Evolutionary conservation across 2,888 invertebrate species (phyloP).

Genomic region (Andrena dorsata): DNA sequence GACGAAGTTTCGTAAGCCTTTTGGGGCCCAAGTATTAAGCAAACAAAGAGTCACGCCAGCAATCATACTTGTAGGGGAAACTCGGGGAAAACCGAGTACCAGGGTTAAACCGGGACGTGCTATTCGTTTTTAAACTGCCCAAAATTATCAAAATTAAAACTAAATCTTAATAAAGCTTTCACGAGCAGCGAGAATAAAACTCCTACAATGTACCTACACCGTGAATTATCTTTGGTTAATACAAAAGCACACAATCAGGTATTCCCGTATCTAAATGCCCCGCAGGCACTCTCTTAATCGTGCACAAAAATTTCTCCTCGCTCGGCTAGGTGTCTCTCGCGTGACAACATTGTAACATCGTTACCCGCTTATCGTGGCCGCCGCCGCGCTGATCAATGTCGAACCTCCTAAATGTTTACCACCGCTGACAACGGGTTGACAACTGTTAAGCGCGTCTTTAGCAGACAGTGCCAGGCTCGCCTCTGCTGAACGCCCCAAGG

Average conservation of each 20-base stretch:
- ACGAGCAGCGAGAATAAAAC: too few relatives aligned
- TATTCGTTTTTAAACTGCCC: too few relatives aligned
- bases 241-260: background rate
- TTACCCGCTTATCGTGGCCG: slow-evolving; percentile 1
- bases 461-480: slow-evolving; percentile 25
- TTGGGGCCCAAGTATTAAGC: background rate
- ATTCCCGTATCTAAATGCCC: background rate
- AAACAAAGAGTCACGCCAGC: background rate
- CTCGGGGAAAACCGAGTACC: too few relatives aligned
- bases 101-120: too few relatives aligned
- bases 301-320: background rate
- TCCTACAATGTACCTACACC: too few relatives aligned
- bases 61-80: too few relatives aligned
- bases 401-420: slow-evolving; percentile 18
- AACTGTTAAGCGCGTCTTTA: slow-evolving; percentile 18
- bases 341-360: background rate
- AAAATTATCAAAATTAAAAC: too few relatives aligned
- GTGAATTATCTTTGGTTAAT: background rate
- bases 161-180: too few relatives aligned
- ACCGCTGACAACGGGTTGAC: slow-evolving; percentile 1
- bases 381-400: slow-evolving; percentile 10
- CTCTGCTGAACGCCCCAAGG: slow-evolving; percentile 17
- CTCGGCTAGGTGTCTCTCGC: background rate
- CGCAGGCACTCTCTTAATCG: background rate
- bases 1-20: background rate